phyloP scores from a whole-genome alignment of 2,113 vertebrate genomes.

The Sinosuthora webbiana region DNA sequence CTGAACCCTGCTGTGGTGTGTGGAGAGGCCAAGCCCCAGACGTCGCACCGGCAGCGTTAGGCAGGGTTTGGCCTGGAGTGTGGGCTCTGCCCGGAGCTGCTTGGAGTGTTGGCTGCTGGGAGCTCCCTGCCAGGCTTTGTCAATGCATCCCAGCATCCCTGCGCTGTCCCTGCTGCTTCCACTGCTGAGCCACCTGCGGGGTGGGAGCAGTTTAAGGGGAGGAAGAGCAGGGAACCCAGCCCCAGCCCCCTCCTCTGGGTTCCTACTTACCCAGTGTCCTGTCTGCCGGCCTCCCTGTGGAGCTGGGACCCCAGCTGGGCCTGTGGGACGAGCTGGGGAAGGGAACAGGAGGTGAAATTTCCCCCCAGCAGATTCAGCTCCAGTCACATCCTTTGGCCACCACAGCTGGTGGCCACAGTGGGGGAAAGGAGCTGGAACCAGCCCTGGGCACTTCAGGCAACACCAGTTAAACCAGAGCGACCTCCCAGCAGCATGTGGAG shows the following conservation, averaged over 20 bases:
- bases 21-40: background rate
- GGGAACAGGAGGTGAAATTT: background rate
- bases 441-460: fast-evolving
- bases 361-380: background rate
- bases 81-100: background rate
- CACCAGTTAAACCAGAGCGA: background rate
- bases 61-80: background rate
- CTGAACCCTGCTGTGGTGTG: background rate
- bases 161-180: background rate
- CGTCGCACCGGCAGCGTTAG: background rate
- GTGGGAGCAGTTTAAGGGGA: background rate
- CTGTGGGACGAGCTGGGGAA: slow-evolving; percentile 60
- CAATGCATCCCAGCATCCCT: fast-evolving
- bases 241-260: background rate
- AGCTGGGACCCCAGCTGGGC: slow-evolving; percentile 49
- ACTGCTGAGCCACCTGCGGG: background rate
- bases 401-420: background rate
- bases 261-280: background rate
- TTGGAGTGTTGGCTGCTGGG: background rate
- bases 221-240: background rate
- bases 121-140: background rate
- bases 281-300: fast-evolving
- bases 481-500: background rate
- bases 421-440: background rate
- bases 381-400: fast-evolving